phyloP scores from a whole-genome alignment of 2,888 invertebrate species.

The Liopterus haemorrhoidalis region DNA sequence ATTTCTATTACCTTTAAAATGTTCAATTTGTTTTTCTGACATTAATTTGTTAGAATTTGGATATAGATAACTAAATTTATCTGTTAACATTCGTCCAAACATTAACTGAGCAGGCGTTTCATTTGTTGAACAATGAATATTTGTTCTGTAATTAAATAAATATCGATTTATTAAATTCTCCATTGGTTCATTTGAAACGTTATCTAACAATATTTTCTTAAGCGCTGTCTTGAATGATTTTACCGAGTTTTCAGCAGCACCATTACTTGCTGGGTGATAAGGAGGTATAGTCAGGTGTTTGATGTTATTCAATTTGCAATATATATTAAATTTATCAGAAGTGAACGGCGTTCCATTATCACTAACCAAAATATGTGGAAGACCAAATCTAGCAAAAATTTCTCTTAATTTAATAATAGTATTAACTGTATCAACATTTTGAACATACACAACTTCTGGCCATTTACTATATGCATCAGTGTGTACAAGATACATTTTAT shows the following conservation, averaged over 20 bases:
- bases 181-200: constrained; percentile 10
- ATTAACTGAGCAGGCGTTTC: constrained; percentile 19
- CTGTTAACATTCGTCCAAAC: constrained; percentile 15
- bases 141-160: constrained; percentile 25
- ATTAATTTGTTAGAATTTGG: constrained; percentile 3
- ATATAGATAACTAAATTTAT: constrained; percentile 4
- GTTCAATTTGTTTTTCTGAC: constrained; percentile 17
- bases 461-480: constrained; percentile 27
- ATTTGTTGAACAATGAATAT: constrained; percentile 20
- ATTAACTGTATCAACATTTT: constrained; percentile 20
- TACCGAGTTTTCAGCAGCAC: constrained; percentile 29
- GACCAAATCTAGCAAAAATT: constrained; percentile 27
- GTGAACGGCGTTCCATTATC: constrained; percentile 31
- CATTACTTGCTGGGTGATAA: constrained; percentile 32
- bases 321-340: constrained; percentile 28
- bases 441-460: constrained; percentile 27
- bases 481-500: constrained; percentile 16
- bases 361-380: constrained; percentile 25
- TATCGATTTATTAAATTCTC: constrained; percentile 13
- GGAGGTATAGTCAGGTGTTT: constrained; percentile 26
- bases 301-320: constrained; percentile 25
- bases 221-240: constrained; percentile 26
- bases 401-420: constrained; percentile 19
- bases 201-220: constrained; percentile 15
- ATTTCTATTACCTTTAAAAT: constrained; percentile 9